Conservation (phyloP, 2,113 vertebrate genomes). For the Callionymus lyra region DNA sequence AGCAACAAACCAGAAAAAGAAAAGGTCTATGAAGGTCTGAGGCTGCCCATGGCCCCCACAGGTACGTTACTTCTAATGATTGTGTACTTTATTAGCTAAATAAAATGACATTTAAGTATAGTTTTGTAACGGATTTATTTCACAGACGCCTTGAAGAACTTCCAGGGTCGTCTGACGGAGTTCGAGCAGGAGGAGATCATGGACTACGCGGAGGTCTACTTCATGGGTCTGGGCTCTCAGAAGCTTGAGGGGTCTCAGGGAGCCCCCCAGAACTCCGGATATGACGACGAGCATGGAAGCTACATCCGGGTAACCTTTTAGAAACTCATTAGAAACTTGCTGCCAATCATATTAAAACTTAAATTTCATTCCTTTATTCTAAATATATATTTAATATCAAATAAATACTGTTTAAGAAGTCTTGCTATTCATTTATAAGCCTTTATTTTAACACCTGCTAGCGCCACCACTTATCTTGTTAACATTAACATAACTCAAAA, state of each 20-base stretch:
- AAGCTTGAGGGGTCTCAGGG: constrained; percentile 75
- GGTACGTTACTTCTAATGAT: constrained; percentile 54
- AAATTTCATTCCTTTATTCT: no score
- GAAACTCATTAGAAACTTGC: no score
- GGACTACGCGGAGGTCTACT: constrained; percentile 85
- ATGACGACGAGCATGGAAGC: constrained; percentile 84
- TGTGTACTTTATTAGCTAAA: neutral
- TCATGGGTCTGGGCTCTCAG: constrained; percentile 80
- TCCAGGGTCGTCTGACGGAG: constrained; percentile 75
- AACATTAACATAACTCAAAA: no score
- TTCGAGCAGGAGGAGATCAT: constrained; percentile 86
- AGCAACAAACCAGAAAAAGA: constrained; percentile 64
- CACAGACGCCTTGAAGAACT: constrained; percentile 82
- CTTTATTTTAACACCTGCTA: no score
- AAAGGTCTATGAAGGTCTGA: constrained; percentile 57
- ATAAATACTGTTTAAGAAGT: no score
- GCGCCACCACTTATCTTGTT: no score
- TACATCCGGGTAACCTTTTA: constrained; percentile 85
- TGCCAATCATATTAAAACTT: no score
- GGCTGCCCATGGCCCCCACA: constrained; percentile 77
- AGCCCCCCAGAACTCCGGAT: constrained; percentile 73
- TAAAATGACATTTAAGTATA: neutral
- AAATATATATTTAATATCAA: no score
- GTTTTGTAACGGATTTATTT: neutral
- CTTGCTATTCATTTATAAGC: no score